Evolutionary conservation across 2,888 invertebrate species (phyloP).

Genomic region (Nezara viridula): DNA sequence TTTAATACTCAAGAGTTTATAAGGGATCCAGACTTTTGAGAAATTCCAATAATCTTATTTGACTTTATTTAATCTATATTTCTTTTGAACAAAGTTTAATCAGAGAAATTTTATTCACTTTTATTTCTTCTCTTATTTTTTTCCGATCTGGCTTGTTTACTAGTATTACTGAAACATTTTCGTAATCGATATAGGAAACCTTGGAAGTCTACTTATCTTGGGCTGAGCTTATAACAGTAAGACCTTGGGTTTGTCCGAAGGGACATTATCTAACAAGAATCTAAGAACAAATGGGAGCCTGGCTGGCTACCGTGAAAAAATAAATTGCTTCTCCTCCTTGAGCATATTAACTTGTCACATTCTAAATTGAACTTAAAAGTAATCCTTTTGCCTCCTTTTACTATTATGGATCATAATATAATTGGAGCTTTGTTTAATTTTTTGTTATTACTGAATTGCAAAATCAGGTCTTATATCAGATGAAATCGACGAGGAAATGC

Average conservation of each 20-base stretch:
- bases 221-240: neutral
- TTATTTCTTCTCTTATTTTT: too few species aligned
- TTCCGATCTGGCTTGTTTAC: neutral
- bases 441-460: neutral
- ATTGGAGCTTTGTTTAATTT: neutral
- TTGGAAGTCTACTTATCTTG: neutral
- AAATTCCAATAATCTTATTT: too few species aligned
- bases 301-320: neutral
- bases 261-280: constrained; percentile 29
- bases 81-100: too few species aligned
- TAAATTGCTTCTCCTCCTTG: neutral
- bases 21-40: too few species aligned
- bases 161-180: neutral
- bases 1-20: too few species aligned
- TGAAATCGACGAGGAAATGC: too few species aligned
- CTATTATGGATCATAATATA: neutral
- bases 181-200: neutral
- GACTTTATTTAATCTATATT: too few species aligned
- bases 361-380: constrained; percentile 5
- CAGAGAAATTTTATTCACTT: too few species aligned
- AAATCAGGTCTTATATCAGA: neutral
- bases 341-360: constrained; percentile 25
- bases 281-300: constrained; percentile 5
- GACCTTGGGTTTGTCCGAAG: neutral
- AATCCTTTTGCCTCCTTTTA: neutral